Evolutionary conservation across 2,888 invertebrate species (phyloP).

Genomic region (Plagiodera versicolora): DNA sequence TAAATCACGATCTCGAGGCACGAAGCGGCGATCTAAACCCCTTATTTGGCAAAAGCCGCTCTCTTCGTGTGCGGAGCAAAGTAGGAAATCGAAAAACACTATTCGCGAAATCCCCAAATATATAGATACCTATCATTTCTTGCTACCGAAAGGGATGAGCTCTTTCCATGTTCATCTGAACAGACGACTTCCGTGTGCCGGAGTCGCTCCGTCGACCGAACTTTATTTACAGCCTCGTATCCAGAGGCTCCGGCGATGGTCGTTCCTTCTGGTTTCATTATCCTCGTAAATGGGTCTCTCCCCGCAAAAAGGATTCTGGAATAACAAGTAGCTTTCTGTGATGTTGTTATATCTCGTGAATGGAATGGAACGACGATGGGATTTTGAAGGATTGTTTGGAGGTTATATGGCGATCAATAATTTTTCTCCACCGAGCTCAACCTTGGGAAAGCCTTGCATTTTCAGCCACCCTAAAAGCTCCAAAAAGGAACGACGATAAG

Average conservation of each 20-base stretch:
- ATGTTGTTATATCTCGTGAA: neutral
- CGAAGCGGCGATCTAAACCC: conserved; percentile 2
- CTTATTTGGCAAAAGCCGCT: conserved; percentile 15
- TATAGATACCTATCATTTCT: conserved; percentile 34
- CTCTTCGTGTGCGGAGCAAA: conserved; percentile 15
- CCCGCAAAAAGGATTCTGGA: conserved; percentile 4
- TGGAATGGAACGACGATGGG: neutral
- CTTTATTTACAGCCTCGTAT: conserved; percentile 52
- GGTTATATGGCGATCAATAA: too few relatives aligned
- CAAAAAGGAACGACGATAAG: too few relatives aligned
- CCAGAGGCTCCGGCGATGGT: conserved; percentile 2
- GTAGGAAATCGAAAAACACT: conserved; percentile 31
- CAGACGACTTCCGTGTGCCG: conserved; percentile 53
- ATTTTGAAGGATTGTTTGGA: neutral
- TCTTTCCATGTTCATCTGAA: conserved; percentile 47
- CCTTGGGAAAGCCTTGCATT: too few relatives aligned
- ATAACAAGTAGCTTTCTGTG: conserved; percentile 8
- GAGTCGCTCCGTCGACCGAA: conserved; percentile 51
- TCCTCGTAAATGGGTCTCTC: conserved; percentile 3
- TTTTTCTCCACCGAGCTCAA: too few relatives aligned
- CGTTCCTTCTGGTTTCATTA: conserved; percentile 10
- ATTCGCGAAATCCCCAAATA: conserved; percentile 28
- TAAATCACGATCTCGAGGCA: conserved; percentile 3
- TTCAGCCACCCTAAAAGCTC: too few relatives aligned
- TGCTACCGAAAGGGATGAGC: conserved; percentile 27